Evolutionary conservation across 2,113 vertebrate genomes (phyloP).

Genomic region (Pavo muticus): DNA sequence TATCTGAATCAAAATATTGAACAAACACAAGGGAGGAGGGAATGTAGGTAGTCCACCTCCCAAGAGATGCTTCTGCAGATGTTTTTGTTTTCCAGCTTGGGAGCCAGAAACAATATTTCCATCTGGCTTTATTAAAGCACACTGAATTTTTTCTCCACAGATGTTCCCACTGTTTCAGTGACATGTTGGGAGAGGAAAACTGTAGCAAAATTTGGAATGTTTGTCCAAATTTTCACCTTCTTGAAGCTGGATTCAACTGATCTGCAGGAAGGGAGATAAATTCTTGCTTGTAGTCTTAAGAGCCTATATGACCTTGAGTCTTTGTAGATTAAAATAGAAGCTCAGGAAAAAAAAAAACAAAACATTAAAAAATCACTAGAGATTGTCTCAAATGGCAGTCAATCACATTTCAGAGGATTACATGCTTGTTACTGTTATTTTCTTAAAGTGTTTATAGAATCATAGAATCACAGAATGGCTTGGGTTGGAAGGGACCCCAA

Average conservation of each 20-base stretch:
- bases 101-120: not conserved
- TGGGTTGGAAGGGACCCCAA: too few species aligned
- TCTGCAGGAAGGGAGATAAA: not conserved
- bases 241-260: not conserved
- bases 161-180: not conserved
- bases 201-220: not conserved
- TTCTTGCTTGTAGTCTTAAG: not conserved
- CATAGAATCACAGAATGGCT: too few species aligned
- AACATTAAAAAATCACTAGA: not conserved
- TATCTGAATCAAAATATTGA: not conserved
- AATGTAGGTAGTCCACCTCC: rapidly evolving
- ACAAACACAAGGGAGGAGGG: not conserved
- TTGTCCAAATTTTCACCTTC: not conserved
- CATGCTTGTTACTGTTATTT: not conserved
- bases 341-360: not conserved
- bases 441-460: too few species aligned
- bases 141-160: not conserved
- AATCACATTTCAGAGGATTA: not conserved
- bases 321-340: not conserved
- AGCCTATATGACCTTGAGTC: not conserved
- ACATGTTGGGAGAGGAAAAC: not conserved
- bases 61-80: not conserved
- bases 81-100: not conserved
- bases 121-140: not conserved
- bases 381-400: not conserved